Conservation (phyloP, 2,113 vertebrate species). For the Oncorhynchus mykiss region DNA sequence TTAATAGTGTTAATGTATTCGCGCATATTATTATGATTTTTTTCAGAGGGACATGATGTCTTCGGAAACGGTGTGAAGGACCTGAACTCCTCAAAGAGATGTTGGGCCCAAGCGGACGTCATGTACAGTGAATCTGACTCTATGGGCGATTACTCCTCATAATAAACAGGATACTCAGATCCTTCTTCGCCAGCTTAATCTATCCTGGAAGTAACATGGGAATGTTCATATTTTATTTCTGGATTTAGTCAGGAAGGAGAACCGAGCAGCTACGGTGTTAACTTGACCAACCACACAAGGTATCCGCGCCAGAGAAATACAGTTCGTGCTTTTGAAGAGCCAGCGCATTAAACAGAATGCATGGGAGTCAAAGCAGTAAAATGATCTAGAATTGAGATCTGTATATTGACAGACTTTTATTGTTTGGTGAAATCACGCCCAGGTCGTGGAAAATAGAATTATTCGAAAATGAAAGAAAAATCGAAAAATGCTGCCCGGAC, state of each 20-base stretch:
- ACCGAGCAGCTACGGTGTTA: constrained; percentile 13
- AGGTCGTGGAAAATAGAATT: background rate
- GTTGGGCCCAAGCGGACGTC: constrained; percentile 33
- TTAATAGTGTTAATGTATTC: background rate
- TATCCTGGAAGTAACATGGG: constrained; percentile 26
- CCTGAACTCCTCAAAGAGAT: constrained; percentile 8
- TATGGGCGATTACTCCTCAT: constrained; percentile 17
- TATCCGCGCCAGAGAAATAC: too few relatives aligned
- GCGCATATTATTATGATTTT: background rate
- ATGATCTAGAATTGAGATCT: constrained; percentile 14
- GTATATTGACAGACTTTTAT: constrained; percentile 3
- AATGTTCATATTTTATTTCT: background rate
- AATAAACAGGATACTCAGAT: background rate
- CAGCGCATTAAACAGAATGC: too few relatives aligned
- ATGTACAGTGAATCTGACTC: constrained; percentile 18
- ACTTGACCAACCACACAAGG: background rate
- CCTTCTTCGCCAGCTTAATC: background rate
- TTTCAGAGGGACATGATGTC: constrained; percentile 4
- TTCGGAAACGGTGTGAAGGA: constrained; percentile 20
- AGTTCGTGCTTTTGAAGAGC: too few relatives aligned
- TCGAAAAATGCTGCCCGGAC: constrained; percentile 98
- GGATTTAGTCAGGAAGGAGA: constrained; percentile 7
- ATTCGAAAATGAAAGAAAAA: constrained; percentile 91
- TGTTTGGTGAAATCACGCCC: constrained; percentile 8
- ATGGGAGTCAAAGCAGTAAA: background rate